Base-by-base conservation (phyloP, 1,140 invertebrate genomes). In the Drosophila obscura region DNA sequence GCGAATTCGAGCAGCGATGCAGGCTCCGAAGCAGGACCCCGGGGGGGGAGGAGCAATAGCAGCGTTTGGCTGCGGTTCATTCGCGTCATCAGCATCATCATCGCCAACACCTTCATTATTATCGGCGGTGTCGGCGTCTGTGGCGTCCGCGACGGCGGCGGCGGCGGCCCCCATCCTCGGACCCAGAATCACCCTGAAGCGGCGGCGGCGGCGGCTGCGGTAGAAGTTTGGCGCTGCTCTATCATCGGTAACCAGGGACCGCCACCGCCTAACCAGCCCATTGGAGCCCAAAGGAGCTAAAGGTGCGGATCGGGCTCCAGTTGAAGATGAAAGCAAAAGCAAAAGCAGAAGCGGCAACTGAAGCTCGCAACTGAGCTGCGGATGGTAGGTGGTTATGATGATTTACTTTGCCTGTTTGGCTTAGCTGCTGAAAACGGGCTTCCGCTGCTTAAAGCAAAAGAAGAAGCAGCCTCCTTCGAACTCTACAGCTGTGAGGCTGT, bases 101-200 rank as follows among this genome's bases (percentile, higher is more conserved):
- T 81, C 81, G 80, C 74, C 81, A 85, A 85, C 82, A 87, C 82
- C 82, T 87, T 87, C 82, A 87, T 88, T 79, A 88, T 88, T 87
- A 83, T 82, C 82, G 72, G 77, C 80, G 73, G 73, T 53, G 72
- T 49, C 73, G 73, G 73, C 65, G 73, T 68, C 63, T 66, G 65
- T 56, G 50, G 56, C 73, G 64, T 45, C 49, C 35, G 11, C 35
- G 9, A 26, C n/a, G 62, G 35, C 64, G 64, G 64, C 64, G 46
- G 19, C 50, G 45, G 60, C 60, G 28, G 63, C 60, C n/a, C n/a
- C n/a, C n/a, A n/a, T n/a, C n/a, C n/a, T n/a, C n/a, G 9, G 31
- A 35, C 31, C 31, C 31, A 35, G 31, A 11, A 11, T 50, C 50
- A 35, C 52, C 69, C 39, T 9, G 16, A 22, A 64, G 35, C n/a